These are phyloP conservation scores for Lysandra bellargus DNA, from an alignment of 2,888 invertebrate species.

Conservation along the genomic window DNA sequence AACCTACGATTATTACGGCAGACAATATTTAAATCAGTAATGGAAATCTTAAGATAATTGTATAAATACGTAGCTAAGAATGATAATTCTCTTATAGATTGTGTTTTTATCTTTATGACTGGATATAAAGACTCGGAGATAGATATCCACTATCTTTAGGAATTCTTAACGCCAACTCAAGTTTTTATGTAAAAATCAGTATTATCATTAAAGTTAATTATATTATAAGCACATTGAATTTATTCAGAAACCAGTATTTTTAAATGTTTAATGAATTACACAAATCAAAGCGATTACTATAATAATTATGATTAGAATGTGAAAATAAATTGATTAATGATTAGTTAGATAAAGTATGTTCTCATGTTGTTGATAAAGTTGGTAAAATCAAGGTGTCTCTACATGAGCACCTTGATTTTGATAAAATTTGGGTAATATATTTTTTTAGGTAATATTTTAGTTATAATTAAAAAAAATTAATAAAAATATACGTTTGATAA, in stretches of 20 bases:
- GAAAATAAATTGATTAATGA: neutral
- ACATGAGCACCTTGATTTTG: neutral
- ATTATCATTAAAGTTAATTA: constrained; percentile 8
- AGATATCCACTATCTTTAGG: constrained; percentile 16
- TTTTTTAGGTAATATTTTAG: no score
- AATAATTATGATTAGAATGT: constrained; percentile 15
- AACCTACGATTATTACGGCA: neutral
- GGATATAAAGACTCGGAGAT: constrained; percentile 20
- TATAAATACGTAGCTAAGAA: constrained; percentile 5
- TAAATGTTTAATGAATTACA: neutral
- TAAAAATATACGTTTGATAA: no score
- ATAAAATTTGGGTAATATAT: no score
- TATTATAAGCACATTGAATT: neutral
- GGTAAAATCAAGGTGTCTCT: neutral
- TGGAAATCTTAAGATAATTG: constrained; percentile 24
- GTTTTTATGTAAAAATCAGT: constrained; percentile 2
- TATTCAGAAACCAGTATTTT: neutral
- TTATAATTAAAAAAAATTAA: no score
- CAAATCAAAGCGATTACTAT: neutral
- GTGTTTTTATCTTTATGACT: constrained; percentile 17
- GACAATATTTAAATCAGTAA: constrained; percentile 8
- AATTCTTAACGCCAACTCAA: constrained; percentile 4
- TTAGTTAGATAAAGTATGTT: neutral
- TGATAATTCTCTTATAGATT: constrained; percentile 17
- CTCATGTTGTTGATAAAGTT: neutral